Percentiles rank a stretch among this genome's conserved stretches.
These are phyloP conservation scores for Zygogramma bicolorata DNA, from an alignment of 2,888 invertebrate genomes.

Conservation along the genomic window DNA sequence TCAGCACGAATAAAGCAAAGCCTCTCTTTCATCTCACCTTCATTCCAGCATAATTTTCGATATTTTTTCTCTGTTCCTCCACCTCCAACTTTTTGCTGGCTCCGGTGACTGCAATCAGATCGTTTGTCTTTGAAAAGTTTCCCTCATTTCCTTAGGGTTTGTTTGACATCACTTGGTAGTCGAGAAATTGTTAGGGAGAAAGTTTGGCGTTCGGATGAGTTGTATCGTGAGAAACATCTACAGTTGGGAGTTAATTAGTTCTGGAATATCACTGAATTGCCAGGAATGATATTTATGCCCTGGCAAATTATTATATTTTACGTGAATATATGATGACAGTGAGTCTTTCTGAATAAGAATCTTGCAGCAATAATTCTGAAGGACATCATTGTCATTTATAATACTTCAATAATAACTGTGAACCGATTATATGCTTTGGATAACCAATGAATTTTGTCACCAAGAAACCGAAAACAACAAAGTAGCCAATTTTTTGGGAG, in stretches of 20 bases:
- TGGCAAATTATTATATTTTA: background rate
- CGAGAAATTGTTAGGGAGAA: background rate
- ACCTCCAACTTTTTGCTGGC: background rate
- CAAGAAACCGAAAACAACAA: too few relatives aligned
- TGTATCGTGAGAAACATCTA: background rate
- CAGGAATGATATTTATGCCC: background rate
- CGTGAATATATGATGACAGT: background rate
- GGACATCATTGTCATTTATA: too few relatives aligned
- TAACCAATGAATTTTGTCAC: too few relatives aligned
- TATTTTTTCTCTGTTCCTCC: background rate
- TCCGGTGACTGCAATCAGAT: background rate
- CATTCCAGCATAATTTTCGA: background rate
- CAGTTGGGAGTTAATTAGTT: conserved; percentile 1
- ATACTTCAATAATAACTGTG: too few relatives aligned
- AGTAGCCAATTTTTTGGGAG: too few relatives aligned
- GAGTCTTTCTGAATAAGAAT: too few relatives aligned
- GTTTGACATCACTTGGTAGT: background rate
- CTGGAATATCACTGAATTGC: background rate
- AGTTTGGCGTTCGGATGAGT: background rate
- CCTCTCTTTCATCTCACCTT: background rate
- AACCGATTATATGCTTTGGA: too few relatives aligned
- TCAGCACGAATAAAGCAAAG: background rate
- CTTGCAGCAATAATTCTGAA: too few relatives aligned
- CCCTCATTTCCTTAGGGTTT: background rate
- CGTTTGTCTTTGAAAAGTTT: conserved; percentile 1